phyloP scores from a whole-genome alignment of 2,113 vertebrate genomes.

The Calyptomena viridis region DNA sequence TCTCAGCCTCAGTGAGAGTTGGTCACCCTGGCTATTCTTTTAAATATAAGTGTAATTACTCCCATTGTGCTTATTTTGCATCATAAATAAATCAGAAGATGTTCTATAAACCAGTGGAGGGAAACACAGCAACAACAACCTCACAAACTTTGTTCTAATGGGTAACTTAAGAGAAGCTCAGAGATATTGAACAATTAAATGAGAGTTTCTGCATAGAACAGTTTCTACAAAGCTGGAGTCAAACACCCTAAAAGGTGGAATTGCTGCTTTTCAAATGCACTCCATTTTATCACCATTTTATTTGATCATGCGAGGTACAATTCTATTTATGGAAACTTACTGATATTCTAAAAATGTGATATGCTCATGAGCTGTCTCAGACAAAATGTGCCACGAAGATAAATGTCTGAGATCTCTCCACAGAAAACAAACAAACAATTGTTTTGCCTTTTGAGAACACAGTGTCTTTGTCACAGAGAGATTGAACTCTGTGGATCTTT shows the following conservation, averaged over 20 bases:
- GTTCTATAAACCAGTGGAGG: background rate
- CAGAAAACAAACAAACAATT: conserved; percentile 47
- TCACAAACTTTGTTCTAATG: background rate
- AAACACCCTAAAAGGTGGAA: background rate
- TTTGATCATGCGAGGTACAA: background rate
- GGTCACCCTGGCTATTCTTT: background rate
- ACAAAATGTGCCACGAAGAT: conserved; percentile 30
- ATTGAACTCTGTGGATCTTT: conserved; percentile 43
- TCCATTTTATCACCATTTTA: background rate
- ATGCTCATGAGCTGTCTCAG: background rate
- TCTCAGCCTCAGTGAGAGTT: background rate
- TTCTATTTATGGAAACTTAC: conserved; percentile 16
- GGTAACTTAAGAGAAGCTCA: background rate
- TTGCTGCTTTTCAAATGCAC: background rate
- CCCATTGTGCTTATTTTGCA: background rate
- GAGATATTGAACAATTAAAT: background rate
- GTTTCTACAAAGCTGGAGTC: background rate
- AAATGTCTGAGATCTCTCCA: conserved; percentile 29
- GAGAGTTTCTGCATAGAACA: background rate
- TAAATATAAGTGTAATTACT: background rate
- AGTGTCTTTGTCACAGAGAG: conserved; percentile 41
- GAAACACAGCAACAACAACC: background rate
- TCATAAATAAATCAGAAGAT: background rate
- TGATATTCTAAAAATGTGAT: conserved; percentile 13
- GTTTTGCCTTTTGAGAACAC: conserved; percentile 28